A percentile compares a stretch with the other conserved stretches of the same genome.
Conservation (phyloP, 2,888 invertebrate genomes). For the Polymixis flavicincta region DNA sequence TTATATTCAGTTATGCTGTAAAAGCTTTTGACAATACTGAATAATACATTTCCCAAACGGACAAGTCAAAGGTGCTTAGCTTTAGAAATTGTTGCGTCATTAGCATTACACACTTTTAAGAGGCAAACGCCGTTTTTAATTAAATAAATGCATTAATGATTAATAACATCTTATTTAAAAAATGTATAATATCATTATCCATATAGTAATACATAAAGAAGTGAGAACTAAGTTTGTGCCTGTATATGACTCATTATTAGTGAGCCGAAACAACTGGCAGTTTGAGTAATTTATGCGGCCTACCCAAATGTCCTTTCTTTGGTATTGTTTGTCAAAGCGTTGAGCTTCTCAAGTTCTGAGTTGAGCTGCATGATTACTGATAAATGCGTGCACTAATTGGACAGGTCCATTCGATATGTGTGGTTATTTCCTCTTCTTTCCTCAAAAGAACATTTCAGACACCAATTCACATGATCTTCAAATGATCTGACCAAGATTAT, state of each 20-base stretch:
- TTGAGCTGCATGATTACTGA: no score
- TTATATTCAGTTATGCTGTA: background rate
- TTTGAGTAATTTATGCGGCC: no score
- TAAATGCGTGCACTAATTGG: no score
- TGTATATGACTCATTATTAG: background rate
- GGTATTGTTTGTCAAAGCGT: no score
- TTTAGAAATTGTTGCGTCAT: background rate
- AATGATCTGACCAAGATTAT: no score
- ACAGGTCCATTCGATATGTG: no score
- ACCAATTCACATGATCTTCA: no score
- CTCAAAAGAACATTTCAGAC: no score
- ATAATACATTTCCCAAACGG: background rate
- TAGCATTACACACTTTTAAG: background rate
- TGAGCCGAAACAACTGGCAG: background rate
- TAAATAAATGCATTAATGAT: background rate
- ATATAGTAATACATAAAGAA: background rate
- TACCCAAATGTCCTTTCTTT: no score
- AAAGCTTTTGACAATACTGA: conserved; percentile 1
- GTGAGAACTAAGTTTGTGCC: background rate
- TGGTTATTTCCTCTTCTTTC: no score
- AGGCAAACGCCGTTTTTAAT: background rate
- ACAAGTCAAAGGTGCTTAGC: background rate
- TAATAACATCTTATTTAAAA: background rate
- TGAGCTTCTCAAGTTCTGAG: no score
- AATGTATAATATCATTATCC: background rate